Base-by-base conservation (phyloP, 2,797 vertebrate species). In the Lacerta agilis region DNA sequence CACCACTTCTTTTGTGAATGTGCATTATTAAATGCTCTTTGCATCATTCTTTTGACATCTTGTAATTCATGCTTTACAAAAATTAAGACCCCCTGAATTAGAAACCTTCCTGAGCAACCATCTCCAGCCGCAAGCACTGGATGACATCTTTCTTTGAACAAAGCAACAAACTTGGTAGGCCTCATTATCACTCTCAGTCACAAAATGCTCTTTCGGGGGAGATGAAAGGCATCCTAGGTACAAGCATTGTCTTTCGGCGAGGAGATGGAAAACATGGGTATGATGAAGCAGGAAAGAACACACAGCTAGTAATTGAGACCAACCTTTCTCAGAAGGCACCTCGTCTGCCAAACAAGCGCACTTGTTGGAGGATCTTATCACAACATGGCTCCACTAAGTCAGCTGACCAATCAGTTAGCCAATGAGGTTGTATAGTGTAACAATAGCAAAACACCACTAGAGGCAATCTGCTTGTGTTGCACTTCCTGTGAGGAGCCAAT, bases 21-120 rank as follows among this genome's bases (percentile, higher is more conserved):
- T 95, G 97, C 98, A 98, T 98, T 98, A 99, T 98, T 97, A 98
- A 98, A 98, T 98, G 97, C 98, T 98, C 98, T 98, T 98, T 98
- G 98, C 98, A 98, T 98, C 98, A 98, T 98, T 98, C 98, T 98
- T 98, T 97, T 97, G 96, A 97, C 98, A 98, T 98, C 98, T 99
- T 98, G 97, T 98, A 97, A 98, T 98, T 98, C 98, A 97, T 96
- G 97, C 98, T 98, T 98, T 98, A 98, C 97, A 98, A 96, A 97
- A 98, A 97, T 97, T 95, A 95, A 97, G 97, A 97, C 97, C 98
- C 29, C 79, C 96, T 96, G 96, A 98, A 98, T 98, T 98, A 98
- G 98, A 97, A 97, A 96, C 96, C 97, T 97, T 96, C 96, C 89
- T 93, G 95, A 96, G 96, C 96, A 96, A 95, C 95, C 95, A 95